These are phyloP conservation scores for human DNA, from an alignment of 2,113 vertebrate genomes.

Conservation along the genomic window GRCh38 chr1:234693501-234694000, in stretches of 20 bases:
- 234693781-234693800: background rate
- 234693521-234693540: background rate
- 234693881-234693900: background rate
- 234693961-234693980: background rate
- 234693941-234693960: background rate
- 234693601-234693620: background rate
- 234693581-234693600: background rate
- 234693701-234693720: background rate
- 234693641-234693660: background rate
- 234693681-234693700: background rate
- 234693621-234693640: background rate
- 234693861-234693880: background rate
- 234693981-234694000: rapidly evolving
- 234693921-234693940: background rate
- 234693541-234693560: background rate
- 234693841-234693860: background rate
- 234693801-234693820: background rate
- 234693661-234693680: background rate
- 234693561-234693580: background rate
- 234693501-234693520: background rate
- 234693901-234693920: background rate
- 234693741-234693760: background rate
- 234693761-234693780: background rate
- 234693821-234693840: background rate
- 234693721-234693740: background rate